These are phyloP conservation scores for Saxicola maurus DNA, from an alignment of 2,797 vertebrate species.

Conservation along the genomic window DNA sequence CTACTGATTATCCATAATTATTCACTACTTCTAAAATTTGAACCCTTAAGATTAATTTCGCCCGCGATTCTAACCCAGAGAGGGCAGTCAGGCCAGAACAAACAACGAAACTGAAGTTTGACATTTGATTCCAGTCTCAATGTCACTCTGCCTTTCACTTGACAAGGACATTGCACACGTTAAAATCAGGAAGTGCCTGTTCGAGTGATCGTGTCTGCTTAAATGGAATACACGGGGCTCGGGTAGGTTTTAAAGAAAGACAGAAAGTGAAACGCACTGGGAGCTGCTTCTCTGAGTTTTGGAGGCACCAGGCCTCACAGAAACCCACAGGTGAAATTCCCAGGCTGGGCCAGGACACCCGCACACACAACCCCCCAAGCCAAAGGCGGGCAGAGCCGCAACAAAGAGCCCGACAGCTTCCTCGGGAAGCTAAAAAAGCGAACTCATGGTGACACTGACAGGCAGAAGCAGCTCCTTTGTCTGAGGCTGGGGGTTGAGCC, in stretches of 20 bases:
- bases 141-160: conserved; percentile 69
- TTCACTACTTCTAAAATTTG: not conserved
- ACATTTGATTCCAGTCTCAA: conserved; percentile 68
- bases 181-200: not conserved
- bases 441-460: not conserved
- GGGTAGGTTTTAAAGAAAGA: not conserved
- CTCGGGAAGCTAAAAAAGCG: not conserved
- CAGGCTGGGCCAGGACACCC: not conserved
- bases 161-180: conserved; percentile 15
- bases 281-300: not conserved
- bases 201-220: not conserved
- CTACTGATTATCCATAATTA: not conserved
- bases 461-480: not conserved
- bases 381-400: not conserved
- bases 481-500: not conserved
- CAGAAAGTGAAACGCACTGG: rapidly evolving
- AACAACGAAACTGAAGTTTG: conserved; percentile 22
- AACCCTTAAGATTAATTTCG: not conserved
- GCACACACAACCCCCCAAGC: not conserved
- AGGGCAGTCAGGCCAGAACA: not conserved
- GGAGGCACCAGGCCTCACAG: not conserved
- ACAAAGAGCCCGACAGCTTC: not conserved
- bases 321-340: not conserved
- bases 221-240: rapidly evolving
- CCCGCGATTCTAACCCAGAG: not conserved